Evolutionary conservation across 2,797 vertebrate genomes (phyloP), one percentile per base, ranked within the genome.

Genomic region (Xerus rutilus): DNA sequence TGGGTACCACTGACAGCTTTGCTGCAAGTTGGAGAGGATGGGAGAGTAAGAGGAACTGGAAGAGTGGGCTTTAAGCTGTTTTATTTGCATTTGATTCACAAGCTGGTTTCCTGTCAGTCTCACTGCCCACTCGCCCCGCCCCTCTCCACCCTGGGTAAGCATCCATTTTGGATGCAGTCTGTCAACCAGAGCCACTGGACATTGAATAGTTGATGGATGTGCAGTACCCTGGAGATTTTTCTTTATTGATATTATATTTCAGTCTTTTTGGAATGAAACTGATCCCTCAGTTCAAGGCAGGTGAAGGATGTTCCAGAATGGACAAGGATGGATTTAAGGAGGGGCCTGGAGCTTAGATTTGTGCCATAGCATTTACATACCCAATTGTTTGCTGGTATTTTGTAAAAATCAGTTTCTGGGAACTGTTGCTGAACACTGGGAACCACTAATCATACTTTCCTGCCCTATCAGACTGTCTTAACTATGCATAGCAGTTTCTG

Each of bases 81-180:
- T 20, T 14, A 62, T 85, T 49, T 79, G 35, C 47, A 39, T 78
- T 54, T 47, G 95, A 57, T 8, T 76, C 70, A 3, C 30, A 52
- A 74, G 39, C 91, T 90, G 84, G 39, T 59, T 86, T 18, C 79
- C 32, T 95, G 23, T 87, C 91, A 73, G 12, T 54, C 91, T 23
- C n/a, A 2, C 30, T 1, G 39, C 18, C 35, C n/a, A 9, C 17
- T 32, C 5, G 18, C 39, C 28, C 49, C 4, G 18, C 39, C 28
- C 49, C 28, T 43, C 32, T 20, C 28, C 5, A n/a, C n/a, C 12
- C 25, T 21, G 7, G 3, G 17, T 32, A 59, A 83, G 65, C 57
- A n/a, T 43, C 52, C 17, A 0, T 81, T 87, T 13, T 72, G 39
- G 35, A 86, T 30, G 14, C 30, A 28, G 23, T 70, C 72, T 86